Conservation (phyloP, 1,140 invertebrate species). For the Drosophila willistoni region DNA sequence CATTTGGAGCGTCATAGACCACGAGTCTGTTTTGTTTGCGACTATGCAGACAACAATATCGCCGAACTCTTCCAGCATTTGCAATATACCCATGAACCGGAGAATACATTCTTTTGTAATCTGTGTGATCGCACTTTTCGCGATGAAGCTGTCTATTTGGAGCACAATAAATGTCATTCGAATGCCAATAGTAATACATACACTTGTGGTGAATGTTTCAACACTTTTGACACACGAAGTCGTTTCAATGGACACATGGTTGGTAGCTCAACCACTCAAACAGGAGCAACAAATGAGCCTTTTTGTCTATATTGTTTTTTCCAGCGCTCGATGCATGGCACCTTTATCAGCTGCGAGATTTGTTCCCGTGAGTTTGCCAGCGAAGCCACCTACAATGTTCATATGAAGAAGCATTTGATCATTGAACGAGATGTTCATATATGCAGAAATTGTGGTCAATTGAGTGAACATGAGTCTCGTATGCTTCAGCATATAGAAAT, state of each 20-base stretch:
- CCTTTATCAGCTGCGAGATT: constrained; percentile 61
- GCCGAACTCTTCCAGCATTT: constrained; percentile 75
- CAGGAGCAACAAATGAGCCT: neutral
- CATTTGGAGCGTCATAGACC: constrained; percentile 72
- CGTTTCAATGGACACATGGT: constrained; percentile 66
- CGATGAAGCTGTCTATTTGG: constrained; percentile 43
- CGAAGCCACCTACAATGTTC: constrained; percentile 53
- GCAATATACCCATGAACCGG: constrained; percentile 66
- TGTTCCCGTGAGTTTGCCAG: constrained; percentile 63
- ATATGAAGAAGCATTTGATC: constrained; percentile 70
- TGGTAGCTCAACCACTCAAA: neutral
- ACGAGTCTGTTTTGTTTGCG: constrained; percentile 68
- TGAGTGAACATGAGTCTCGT: constrained; percentile 43
- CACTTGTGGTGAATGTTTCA: constrained; percentile 55
- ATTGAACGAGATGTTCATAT: constrained; percentile 53
- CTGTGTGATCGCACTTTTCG: constrained; percentile 76
- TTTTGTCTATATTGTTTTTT: neutral
- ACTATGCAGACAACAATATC: constrained; percentile 56
- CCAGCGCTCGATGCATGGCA: constrained; percentile 53
- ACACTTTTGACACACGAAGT: constrained; percentile 56
- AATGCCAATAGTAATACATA: constrained; percentile 53
- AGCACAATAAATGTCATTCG: constrained; percentile 65
- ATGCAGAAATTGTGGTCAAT: constrained; percentile 62
- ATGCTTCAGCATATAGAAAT: constrained; percentile 37
- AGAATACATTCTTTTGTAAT: constrained; percentile 62